phyloP scores from a whole-genome alignment of 2,113 vertebrate genomes.

The Neopipo cinnamomea region DNA sequence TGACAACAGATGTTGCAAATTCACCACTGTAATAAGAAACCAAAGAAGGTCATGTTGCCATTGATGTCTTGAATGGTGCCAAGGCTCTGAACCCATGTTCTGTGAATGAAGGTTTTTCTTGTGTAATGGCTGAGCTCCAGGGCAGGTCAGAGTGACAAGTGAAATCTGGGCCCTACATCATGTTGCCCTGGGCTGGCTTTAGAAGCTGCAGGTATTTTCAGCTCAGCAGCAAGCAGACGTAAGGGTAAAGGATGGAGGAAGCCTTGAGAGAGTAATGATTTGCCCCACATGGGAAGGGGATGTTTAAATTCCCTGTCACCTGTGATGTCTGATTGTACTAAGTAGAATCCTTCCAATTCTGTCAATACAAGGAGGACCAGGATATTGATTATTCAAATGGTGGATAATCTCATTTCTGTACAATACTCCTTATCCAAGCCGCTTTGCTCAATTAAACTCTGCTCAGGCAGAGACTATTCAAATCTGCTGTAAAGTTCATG shows the following conservation, averaged over 20 bases:
- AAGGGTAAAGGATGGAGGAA: not conserved
- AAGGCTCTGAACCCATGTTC: not conserved
- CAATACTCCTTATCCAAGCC: not conserved
- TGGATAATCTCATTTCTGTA: not conserved
- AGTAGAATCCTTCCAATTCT: not conserved
- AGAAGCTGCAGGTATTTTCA: not conserved
- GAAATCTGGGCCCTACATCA: not conserved
- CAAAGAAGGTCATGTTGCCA: not conserved
- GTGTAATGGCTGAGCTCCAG: not conserved
- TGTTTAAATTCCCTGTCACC: not conserved
- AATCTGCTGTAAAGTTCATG: slow-evolving; percentile 63
- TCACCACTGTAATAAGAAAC: not conserved
- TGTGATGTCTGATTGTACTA: not conserved
- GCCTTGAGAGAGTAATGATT: not conserved
- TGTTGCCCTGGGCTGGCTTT: not conserved
- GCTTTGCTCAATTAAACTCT: slow-evolving; percentile 34
- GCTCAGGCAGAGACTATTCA: slow-evolving; percentile 49
- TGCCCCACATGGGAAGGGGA: not conserved
- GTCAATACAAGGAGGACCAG: not conserved
- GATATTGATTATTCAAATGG: not conserved
- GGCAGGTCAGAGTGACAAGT: not conserved
- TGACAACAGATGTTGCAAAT: not conserved
- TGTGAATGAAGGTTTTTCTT: not conserved
- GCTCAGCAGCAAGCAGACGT: not conserved
- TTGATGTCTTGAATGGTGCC: not conserved